Evolutionary conservation across 2,113 vertebrate genomes (phyloP).

Genomic region (Oncorhynchus masou): DNA sequence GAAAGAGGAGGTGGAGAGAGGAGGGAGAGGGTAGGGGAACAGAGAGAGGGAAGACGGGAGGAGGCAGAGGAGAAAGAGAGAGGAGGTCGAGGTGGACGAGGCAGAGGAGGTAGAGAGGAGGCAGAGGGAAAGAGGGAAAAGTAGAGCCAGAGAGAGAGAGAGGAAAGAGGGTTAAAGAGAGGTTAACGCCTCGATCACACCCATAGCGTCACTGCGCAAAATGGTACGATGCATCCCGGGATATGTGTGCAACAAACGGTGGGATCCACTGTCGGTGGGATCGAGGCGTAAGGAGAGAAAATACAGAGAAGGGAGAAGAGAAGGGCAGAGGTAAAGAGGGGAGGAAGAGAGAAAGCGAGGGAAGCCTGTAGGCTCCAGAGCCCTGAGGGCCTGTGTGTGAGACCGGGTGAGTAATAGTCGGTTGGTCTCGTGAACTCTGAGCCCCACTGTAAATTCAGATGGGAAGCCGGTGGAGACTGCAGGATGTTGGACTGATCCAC

Average conservation of each 20-base stretch:
- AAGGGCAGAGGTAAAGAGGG: constrained; percentile 25
- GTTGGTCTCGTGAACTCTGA: constrained; percentile 20
- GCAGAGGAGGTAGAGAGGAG: background rate
- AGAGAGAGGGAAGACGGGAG: background rate
- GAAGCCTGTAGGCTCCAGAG: background rate
- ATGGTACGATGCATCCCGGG: too few relatives aligned
- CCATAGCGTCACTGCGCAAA: too few relatives aligned
- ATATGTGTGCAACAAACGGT: too few relatives aligned
- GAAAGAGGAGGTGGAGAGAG: constrained; percentile 6
- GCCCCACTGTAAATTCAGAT: constrained; percentile 33
- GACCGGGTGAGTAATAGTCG: constrained; percentile 17
- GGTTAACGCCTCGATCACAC: too few relatives aligned
- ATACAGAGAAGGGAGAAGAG: constrained; percentile 16
- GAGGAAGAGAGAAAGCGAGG: too few relatives aligned
- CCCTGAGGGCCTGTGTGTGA: constrained; percentile 26
- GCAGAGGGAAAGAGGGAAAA: too few relatives aligned
- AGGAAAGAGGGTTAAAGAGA: background rate
- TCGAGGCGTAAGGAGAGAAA: background rate
- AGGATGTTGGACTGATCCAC: background rate
- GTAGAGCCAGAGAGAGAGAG: too few relatives aligned
- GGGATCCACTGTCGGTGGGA: too few relatives aligned
- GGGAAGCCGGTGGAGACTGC: background rate
- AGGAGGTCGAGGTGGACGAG: constrained; percentile 7
- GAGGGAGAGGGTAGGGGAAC: background rate
- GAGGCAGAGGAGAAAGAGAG: constrained; percentile 3